Conservation (phyloP, 2,797 vertebrate genomes). For the Staurois parvus region DNA sequence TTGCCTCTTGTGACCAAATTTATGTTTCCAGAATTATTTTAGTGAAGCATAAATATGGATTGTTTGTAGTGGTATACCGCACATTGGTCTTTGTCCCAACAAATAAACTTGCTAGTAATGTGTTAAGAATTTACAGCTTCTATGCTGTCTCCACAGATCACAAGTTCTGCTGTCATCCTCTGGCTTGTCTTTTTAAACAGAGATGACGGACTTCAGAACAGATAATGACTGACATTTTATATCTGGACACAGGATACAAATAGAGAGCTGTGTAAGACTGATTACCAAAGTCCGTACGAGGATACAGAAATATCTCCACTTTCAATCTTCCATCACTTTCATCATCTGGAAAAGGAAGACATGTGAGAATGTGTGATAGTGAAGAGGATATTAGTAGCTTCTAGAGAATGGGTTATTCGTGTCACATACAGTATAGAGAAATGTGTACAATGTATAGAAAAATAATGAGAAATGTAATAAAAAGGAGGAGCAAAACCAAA, state of each 20-base stretch:
- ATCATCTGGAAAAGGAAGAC: conserved; percentile 67
- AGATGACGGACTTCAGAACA: neutral
- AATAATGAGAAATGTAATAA: neutral
- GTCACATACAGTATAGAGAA: neutral
- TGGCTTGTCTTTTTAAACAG: neutral
- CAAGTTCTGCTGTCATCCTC: neutral
- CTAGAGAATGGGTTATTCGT: neutral
- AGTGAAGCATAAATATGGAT: no score
- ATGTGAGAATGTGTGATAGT: neutral
- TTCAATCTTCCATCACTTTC: conserved; percentile 73
- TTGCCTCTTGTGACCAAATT: no score
- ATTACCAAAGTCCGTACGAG: conserved; percentile 90
- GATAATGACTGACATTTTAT: neutral
- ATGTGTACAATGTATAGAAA: neutral
- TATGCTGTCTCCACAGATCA: neutral
- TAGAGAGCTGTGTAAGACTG: neutral
- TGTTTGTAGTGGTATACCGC: no score
- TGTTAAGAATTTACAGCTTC: neutral
- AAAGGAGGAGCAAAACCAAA: neutral
- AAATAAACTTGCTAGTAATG: no score
- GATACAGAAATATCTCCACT: conserved; percentile 88
- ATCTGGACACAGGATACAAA: conserved; percentile 8
- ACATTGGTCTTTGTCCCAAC: no score
- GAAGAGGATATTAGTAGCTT: conserved; percentile 24
- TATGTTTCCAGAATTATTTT: no score